phyloP scores from a whole-genome alignment of 2,888 invertebrate genomes.

The Scaptomyza cyrtandrae region DNA sequence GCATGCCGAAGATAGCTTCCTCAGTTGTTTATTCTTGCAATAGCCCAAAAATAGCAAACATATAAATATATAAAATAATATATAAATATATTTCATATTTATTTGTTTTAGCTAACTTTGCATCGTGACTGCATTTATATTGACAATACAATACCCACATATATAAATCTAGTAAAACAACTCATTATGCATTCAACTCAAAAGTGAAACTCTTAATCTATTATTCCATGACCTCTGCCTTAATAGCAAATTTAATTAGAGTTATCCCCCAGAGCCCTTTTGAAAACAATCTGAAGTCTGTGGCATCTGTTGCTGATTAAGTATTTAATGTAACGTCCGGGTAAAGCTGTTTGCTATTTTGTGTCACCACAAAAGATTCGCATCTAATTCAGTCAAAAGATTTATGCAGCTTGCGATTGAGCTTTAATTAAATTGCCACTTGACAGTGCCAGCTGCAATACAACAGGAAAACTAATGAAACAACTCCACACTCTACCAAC shows the following conservation, averaged over 20 bases:
- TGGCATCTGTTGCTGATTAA: slow-evolving; percentile 6
- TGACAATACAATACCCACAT: too few species aligned
- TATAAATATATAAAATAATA: too few species aligned
- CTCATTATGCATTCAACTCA: not conserved
- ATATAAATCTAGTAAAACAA: too few species aligned
- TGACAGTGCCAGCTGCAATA: slow-evolving; percentile 34
- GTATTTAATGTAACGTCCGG: slow-evolving; percentile 31
- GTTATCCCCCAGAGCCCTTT: not conserved
- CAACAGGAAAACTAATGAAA: slow-evolving; percentile 24
- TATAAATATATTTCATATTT: too few species aligned
- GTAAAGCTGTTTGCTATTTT: slow-evolving; percentile 33
- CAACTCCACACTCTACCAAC: slow-evolving; percentile 5
- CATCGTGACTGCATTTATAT: too few species aligned
- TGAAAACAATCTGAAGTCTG: slow-evolving; percentile 4
- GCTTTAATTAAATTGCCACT: slow-evolving; percentile 71
- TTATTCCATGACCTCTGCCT: not conserved
- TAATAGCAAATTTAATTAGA: slow-evolving; percentile 17
- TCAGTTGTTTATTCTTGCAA: too few species aligned
- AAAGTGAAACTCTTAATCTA: not conserved
- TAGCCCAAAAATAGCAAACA: too few species aligned
- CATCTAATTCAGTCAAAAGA: slow-evolving; percentile 42
- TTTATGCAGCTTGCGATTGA: slow-evolving; percentile 53
- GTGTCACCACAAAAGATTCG: slow-evolving; percentile 40
- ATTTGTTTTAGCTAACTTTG: too few species aligned
- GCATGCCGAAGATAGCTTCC: too few species aligned